Base-by-base conservation (phyloP, 2,113 vertebrate genomes). In the Datnioides undecimradiatus region DNA sequence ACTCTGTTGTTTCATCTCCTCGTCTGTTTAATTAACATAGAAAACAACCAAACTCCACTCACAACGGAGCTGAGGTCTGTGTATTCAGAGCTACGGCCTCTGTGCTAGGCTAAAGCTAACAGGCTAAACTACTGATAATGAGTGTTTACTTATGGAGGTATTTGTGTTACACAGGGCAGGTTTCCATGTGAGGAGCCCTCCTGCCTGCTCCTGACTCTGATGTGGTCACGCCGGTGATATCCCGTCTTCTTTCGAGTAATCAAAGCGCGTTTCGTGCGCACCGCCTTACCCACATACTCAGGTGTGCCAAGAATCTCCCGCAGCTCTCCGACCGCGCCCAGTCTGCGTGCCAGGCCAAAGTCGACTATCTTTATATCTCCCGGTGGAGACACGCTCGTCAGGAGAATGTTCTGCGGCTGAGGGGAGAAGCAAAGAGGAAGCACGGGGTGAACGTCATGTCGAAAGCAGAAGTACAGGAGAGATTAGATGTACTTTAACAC, bases 331-430 rank as follows among this genome's bases (percentile, higher is more conserved):
- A 86, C 89, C 62, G 90, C 94, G 29, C 97, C 97, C 67, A 99
- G 92, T 73, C 96, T 95, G 77, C 98, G 95, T 34, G 98, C 96
- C 96, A 99, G 95, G 60, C 98, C 98, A 88, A 99, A 98, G 94
- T 99, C 97, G 14, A 99, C 98, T 34, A 99, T 97, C 94, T 98
- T 99, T 69, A 99, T 96, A 90, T 99, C 97, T 49, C 97, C 97
- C n/a, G 96, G 95, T 79, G 98, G 97, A 59, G 78, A 95, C 77
- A 94, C 2, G 21, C 95, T 95, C 86, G 97, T 98, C 75, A 99
- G 90, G 79, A 99, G 94, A 74, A 99, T 98, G 85, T 99, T 99
- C 91, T 99, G 98, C 8, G 97, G 98, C 98, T 99, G 92, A 21
- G 41, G 41, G 52, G 4, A 65, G 5, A 68, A 58, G 75, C 5